These are phyloP conservation scores for Lacanobia wlatinum DNA, from an alignment of 2,888 invertebrate species.

Conservation along the genomic window DNA sequence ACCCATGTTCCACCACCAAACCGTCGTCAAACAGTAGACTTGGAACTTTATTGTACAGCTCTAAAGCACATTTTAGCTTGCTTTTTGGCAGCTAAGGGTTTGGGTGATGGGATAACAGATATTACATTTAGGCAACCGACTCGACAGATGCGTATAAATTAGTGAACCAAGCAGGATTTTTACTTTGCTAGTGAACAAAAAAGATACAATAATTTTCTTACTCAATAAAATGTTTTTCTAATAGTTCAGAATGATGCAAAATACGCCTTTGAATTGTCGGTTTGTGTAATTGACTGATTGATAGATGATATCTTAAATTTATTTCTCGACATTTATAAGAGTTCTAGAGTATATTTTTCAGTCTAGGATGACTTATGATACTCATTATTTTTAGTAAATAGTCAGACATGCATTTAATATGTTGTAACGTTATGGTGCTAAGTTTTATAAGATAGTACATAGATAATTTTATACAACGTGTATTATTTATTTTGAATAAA, in stretches of 20 bases:
- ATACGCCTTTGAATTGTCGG: constrained; percentile 66
- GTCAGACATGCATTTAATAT: constrained; percentile 88
- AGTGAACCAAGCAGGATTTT: constrained; percentile 7
- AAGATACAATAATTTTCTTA: not conserved
- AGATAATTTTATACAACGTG: constrained; percentile 46
- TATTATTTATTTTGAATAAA: constrained; percentile 64
- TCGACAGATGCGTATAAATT: constrained; percentile 56
- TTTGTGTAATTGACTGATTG: constrained; percentile 64
- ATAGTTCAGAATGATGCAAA: constrained; percentile 24
- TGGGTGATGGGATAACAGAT: constrained; percentile 60
- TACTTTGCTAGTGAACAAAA: not conserved
- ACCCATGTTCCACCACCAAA: constrained; percentile 84
- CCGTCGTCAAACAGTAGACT: constrained; percentile 73
- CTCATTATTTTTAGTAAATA: constrained; percentile 80
- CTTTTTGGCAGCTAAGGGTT: constrained; percentile 34
- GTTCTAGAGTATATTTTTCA: constrained; percentile 53
- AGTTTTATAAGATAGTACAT: constrained; percentile 58
- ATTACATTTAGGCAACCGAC: constrained; percentile 63
- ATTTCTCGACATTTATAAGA: constrained; percentile 39
- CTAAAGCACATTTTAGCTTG: constrained; percentile 40
- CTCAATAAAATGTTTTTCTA: constrained; percentile 5
- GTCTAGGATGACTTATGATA: constrained; percentile 75
- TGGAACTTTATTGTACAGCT: constrained; percentile 3
- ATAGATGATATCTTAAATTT: constrained; percentile 43
- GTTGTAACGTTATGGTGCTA: constrained; percentile 82